Percentiles rank a stretch among this genome's conserved stretches.
Evolutionary conservation across 1,140 invertebrate species (phyloP).

Genomic region (Procambarus clarkii): DNA sequence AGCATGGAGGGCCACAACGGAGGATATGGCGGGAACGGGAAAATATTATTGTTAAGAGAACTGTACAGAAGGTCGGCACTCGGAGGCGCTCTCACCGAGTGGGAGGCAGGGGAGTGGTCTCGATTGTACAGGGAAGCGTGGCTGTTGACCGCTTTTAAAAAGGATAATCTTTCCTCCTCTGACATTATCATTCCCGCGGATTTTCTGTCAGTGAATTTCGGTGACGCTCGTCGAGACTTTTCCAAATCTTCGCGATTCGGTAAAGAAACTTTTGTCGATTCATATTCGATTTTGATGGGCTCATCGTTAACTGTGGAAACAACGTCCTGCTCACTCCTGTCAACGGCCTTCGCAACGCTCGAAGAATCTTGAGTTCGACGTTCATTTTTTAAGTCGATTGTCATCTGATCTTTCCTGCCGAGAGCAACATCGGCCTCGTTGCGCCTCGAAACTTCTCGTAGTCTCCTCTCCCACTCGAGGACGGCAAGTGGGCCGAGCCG

Average conservation of each 20-base stretch:
- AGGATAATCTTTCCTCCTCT: slow-evolving; percentile 67
- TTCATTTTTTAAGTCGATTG: slow-evolving; percentile 29
- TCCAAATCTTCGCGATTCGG: not conserved
- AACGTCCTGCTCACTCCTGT: slow-evolving; percentile 15
- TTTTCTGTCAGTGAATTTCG: slow-evolving; percentile 30
- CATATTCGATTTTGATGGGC: slow-evolving; percentile 37
- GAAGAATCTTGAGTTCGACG: slow-evolving; percentile 7
- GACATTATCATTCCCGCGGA: slow-evolving; percentile 54
- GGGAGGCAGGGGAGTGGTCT: slow-evolving; percentile 29
- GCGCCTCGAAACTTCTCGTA: slow-evolving; percentile 51
- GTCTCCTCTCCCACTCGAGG: slow-evolving; percentile 58
- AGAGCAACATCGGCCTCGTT: slow-evolving; percentile 31
- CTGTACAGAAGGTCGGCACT: slow-evolving; percentile 67
- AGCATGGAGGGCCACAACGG: slow-evolving; percentile 71
- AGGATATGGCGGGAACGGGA: slow-evolving; percentile 64
- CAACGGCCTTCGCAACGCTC: not conserved
- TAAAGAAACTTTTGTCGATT: slow-evolving; percentile 27
- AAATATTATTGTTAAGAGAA: slow-evolving; percentile 70
- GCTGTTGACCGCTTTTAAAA: slow-evolving; percentile 65
- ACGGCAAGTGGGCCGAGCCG: slow-evolving; percentile 47
- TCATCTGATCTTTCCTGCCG: slow-evolving; percentile 48
- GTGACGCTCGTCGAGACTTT: slow-evolving; percentile 16
- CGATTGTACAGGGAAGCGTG: slow-evolving; percentile 32
- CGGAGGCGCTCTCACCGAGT: slow-evolving; percentile 34
- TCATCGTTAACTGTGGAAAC: slow-evolving; percentile 31